Conservation (phyloP, 2,113 vertebrate species). For the Bubo scandiacus region DNA sequence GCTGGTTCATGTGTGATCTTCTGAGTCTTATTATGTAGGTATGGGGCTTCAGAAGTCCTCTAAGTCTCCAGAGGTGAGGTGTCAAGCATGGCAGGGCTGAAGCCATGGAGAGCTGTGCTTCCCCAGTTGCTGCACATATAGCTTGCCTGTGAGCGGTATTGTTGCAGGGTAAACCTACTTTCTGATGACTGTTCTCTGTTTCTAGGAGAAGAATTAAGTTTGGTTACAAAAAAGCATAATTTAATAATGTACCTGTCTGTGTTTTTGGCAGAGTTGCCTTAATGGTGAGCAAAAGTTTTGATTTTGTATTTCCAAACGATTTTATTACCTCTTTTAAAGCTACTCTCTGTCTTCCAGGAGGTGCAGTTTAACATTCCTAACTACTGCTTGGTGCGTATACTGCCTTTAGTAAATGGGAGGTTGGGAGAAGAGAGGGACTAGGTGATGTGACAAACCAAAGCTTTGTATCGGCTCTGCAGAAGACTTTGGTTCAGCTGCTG, state of each 20-base stretch:
- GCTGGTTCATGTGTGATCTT: neutral
- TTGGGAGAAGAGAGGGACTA: neutral
- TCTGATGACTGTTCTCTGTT: neutral
- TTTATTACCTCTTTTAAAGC: neutral
- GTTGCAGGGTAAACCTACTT: neutral
- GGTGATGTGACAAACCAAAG: neutral
- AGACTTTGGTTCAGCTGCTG: neutral
- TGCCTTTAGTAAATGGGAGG: neutral
- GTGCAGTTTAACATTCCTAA: neutral
- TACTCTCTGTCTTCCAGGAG: neutral
- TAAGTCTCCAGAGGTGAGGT: neutral
- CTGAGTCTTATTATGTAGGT: neutral
- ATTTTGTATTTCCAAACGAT: neutral
- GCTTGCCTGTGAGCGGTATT: neutral
- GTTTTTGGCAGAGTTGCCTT: neutral
- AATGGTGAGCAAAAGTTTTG: neutral
- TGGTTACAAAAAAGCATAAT: neutral
- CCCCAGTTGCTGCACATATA: fast-evolving
- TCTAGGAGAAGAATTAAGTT: neutral
- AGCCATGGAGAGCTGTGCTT: neutral
- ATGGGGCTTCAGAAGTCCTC: neutral
- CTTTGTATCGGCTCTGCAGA: neutral
- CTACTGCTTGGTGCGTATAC: neutral
- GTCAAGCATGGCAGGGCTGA: neutral
- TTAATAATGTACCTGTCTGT: neutral